Evolutionary conservation across 2,888 invertebrate genomes (phyloP), one percentile per base, ranked within the genome.

Genomic region (Acrocyrtus sp.): DNA sequence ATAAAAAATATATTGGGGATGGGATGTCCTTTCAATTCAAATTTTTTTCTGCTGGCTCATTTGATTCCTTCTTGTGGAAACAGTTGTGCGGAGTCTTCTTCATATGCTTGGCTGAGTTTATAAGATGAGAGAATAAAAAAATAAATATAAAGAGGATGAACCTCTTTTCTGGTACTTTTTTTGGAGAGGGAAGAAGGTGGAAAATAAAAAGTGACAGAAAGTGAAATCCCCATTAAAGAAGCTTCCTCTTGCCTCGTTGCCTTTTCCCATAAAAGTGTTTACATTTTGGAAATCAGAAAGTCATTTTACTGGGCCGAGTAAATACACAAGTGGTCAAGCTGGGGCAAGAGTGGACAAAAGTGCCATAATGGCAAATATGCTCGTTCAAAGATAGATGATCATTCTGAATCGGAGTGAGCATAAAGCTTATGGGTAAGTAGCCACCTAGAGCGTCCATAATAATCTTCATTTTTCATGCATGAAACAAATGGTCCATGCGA

Each of bases 401-500:
- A 45, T 45, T n/a, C 5, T 15, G 45, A 45, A 34, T 72, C 27
- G 29, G 45, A 21, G 22, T 43, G 24, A 27, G 29, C 39, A 21
- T 17, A 53, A 53, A 12, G 22, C n/a, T 34, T 21, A 54, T 54
- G 21, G 8, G 21, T 45, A 47, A 47, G 47, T 47, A 24, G 24
- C 26, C 15, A 4, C 39, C 41, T 45, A 54, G 19, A 54, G 24
- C 39, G 45, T 12, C 24, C 39, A 43, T 53, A 57, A 26, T 58
- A 66, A 58, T 75, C 62, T 69, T 68, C 74, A 76, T 78, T 78
- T 74, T 72, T 75, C 78, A 78, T 76, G 72, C 78, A 75, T 74
- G 78, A 78, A 72, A 74, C 78, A 78, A 78, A 78, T 78, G 78
- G 78, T 66, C 69, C 78, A 72, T 76, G 69, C 66, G 61, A 72